phyloP scores from a whole-genome alignment of 2,888 invertebrate genomes.

The Stegana nigrithorax region DNA sequence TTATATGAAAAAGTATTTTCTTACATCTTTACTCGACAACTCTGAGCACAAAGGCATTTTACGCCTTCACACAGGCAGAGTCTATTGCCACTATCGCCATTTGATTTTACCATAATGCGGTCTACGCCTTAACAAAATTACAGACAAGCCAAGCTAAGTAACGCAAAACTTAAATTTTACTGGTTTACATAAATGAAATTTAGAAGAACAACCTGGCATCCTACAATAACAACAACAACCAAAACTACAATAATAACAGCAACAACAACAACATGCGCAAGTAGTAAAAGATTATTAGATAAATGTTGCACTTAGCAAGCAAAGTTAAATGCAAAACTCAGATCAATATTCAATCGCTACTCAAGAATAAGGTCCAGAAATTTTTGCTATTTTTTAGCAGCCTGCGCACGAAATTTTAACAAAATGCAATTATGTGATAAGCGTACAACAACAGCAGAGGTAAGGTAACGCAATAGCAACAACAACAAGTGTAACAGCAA shows the following conservation, averaged over 20 bases:
- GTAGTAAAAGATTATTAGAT: conserved; percentile 45
- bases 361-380: not conserved
- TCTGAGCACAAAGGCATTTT: not conserved
- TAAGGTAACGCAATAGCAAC: conserved; percentile 37
- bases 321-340: conserved; percentile 5
- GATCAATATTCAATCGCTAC: conserved; percentile 39
- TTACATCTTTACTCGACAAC: conserved; percentile 10
- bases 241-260: conserved; percentile 7
- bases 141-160: conserved; percentile 48
- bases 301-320: not conserved
- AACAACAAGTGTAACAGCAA: not conserved
- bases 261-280: conserved; percentile 19
- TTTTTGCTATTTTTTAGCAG: too few species aligned
- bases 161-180: conserved; percentile 16
- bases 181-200: conserved; percentile 61
- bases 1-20: too few species aligned
- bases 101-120: conserved; percentile 61
- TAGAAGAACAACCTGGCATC: conserved; percentile 21
- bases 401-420: conserved; percentile 45
- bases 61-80: conserved; percentile 13
- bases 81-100: conserved; percentile 34
- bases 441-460: conserved; percentile 30
- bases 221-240: conserved; percentile 11
- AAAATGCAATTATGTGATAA: conserved; percentile 64
- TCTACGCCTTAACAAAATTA: conserved; percentile 42